Percentiles rank a stretch among this genome's conserved stretches.
Evolutionary conservation across 2,797 vertebrate species (phyloP).

Genomic region (Catharus ustulatus): DNA sequence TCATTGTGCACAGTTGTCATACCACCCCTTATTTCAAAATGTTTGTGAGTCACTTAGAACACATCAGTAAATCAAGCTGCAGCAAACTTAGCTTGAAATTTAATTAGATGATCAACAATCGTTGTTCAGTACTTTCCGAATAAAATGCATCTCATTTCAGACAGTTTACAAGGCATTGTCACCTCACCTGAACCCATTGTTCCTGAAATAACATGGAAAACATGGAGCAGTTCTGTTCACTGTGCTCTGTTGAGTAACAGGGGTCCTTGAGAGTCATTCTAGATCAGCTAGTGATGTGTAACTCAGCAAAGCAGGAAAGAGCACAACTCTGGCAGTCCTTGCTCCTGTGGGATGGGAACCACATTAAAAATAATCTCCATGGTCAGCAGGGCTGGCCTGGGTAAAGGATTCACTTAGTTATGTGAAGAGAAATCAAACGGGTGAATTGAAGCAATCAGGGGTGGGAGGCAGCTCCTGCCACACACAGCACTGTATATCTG

Average conservation of each 20-base stretch:
- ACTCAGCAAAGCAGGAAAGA: not conserved
- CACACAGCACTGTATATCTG: not conserved
- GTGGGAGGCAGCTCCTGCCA: not conserved
- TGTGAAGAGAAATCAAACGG: not conserved
- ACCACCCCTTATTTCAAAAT: constrained; percentile 9
- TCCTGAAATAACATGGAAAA: not conserved
- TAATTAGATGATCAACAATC: constrained; percentile 1
- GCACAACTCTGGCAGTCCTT: not conserved
- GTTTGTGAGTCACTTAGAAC: constrained; percentile 12
- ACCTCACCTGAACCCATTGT: not conserved
- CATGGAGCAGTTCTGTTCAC: not conserved
- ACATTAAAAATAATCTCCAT: not conserved
- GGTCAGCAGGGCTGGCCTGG: not conserved
- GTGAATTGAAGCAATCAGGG: not conserved
- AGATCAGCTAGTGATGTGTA: not conserved
- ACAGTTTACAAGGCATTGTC: not conserved
- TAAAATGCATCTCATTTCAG: not conserved
- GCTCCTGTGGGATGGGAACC: not conserved
- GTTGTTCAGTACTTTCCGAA: not conserved
- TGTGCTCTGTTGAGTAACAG: not conserved
- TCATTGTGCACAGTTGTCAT: not conserved
- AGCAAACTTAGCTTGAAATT: constrained; percentile 4
- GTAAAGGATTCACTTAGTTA: not conserved
- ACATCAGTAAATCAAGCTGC: constrained; percentile 13
- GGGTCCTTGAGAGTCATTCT: not conserved